Evolutionary conservation across 2,113 vertebrate species (phyloP).

Genomic region (Willisornis vidua): DNA sequence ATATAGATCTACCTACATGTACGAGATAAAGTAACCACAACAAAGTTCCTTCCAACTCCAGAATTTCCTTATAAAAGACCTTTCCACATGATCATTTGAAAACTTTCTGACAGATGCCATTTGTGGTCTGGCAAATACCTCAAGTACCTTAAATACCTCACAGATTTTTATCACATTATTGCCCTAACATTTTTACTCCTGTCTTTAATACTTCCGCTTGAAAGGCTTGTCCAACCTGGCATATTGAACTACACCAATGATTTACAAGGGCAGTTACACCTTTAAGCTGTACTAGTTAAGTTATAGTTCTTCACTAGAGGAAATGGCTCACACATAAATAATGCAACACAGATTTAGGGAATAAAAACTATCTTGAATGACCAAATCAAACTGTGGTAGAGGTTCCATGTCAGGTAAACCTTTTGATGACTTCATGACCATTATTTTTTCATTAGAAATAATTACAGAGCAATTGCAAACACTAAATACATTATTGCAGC

Average conservation of each 20-base stretch:
- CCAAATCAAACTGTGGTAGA: not conserved
- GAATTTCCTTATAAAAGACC: not conserved
- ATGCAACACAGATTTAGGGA: not conserved
- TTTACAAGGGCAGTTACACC: not conserved
- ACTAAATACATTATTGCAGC: not conserved
- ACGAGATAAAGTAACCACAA: not conserved
- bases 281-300: not conserved
- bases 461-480: not conserved
- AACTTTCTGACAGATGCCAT: not conserved
- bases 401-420: not conserved
- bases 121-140: not conserved
- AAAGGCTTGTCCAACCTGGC: not conserved
- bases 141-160: not conserved
- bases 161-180: not conserved
- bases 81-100: not conserved
- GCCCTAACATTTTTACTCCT: not conserved
- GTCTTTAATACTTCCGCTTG: not conserved
- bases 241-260: not conserved
- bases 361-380: not conserved
- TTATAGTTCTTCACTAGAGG: fast-evolving
- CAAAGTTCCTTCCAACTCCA: not conserved
- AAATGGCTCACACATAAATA: not conserved
- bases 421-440: not conserved
- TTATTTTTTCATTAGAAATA: not conserved
- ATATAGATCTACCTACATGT: not conserved